Conservation (phyloP, 2,797 vertebrate genomes). For the Myotis pilosus region DNA sequence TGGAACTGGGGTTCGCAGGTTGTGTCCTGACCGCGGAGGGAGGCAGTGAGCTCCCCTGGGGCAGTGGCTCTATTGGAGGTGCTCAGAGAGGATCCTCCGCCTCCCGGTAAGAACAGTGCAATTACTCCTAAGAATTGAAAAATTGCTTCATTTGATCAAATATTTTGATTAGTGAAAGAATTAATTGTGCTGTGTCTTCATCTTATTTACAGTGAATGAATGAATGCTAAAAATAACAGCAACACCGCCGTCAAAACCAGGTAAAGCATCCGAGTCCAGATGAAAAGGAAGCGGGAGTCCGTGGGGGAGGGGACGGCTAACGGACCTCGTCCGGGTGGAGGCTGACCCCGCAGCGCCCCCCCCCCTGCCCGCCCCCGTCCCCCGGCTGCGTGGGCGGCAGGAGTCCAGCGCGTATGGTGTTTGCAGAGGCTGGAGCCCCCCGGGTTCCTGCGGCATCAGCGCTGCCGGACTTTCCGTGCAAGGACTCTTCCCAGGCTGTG, state of each 20-base stretch:
- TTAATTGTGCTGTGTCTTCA: slow-evolving; percentile 77
- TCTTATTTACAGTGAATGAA: slow-evolving; percentile 78
- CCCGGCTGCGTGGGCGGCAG: no score
- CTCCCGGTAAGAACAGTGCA: slow-evolving; percentile 43
- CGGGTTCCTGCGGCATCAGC: not conserved
- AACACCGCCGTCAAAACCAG: slow-evolving; percentile 52
- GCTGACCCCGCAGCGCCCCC: no score
- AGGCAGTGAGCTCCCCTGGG: not conserved
- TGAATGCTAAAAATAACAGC: slow-evolving; percentile 75
- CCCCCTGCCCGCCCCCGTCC: no score
- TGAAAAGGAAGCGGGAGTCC: not conserved
- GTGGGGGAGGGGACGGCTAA: accelerated
- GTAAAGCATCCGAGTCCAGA: not conserved
- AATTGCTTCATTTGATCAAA: slow-evolving; percentile 76
- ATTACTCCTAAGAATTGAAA: slow-evolving; percentile 73
- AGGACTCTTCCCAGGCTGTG: not conserved
- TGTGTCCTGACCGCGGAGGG: no score
- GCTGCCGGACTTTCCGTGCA: accelerated
- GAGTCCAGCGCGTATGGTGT: not conserved
- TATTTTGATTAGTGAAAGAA: slow-evolving; percentile 79
- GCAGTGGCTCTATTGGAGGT: slow-evolving; percentile 47
- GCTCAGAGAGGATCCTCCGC: not conserved
- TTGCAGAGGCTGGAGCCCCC: not conserved
- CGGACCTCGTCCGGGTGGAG: no score
- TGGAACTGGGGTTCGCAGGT: no score